Evolutionary conservation across 2,797 vertebrate species (phyloP), one percentile per base, ranked within the genome.

Genomic region (Borostomias antarcticus): DNA sequence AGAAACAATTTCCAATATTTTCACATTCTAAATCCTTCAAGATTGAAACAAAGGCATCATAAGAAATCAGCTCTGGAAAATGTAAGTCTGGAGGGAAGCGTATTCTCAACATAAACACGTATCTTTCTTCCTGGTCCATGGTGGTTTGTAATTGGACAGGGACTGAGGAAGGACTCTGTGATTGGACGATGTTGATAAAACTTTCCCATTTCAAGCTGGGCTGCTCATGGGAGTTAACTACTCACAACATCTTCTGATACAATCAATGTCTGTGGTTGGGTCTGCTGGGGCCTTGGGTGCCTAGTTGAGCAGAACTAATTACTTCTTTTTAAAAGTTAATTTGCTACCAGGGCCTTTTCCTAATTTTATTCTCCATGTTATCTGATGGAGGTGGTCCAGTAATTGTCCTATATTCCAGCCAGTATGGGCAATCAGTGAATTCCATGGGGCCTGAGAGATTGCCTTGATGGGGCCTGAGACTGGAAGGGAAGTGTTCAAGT

Each of bases 61-160:
- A n/a, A n/a, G n/a, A n/a, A n/a, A n/a, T n/a, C n/a, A n/a, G n/a
- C n/a, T n/a, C n/a, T n/a, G n/a, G n/a, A n/a, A n/a, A n/a, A n/a
- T n/a, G n/a, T n/a, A n/a, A n/a, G n/a, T n/a, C n/a, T n/a, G n/a
- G n/a, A n/a, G n/a, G n/a, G n/a, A n/a, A n/a, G n/a, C 4, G 7
- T 61, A 60, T 64, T 64, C 56, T 70, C 1, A 25, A 6, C 51
- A 26, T 4, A 5, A 15, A 28, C 54, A 33, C 64, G 29, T 66
- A 72, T 66, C 25, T 32, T 68, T 63, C 67, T 71, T 57, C 6
- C 33, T 0, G 69, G 33, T 9, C 58, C 6, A 43, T 17, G n/a
- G 68, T 45, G 72, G 58, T 65, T 50, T 72, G 51, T 83, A 84
- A 89, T 87, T 88, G 82, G 75, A 73, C 70, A n/a, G 80, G 72